Evolutionary conservation across 2,113 vertebrate genomes (phyloP).

Genomic region (Grus americana): DNA sequence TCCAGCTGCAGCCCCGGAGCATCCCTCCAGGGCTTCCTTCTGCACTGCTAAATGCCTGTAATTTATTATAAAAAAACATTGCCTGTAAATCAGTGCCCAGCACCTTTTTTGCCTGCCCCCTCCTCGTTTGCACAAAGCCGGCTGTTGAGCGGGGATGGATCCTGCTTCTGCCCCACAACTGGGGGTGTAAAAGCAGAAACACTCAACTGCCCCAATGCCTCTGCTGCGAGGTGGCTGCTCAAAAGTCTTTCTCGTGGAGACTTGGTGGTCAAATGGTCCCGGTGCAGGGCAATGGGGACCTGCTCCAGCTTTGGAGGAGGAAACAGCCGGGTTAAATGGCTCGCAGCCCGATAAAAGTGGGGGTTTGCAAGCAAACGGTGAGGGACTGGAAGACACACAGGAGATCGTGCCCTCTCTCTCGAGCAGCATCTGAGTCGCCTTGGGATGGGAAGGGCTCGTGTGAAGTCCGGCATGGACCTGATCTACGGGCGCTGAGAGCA

Average conservation of each 20-base stretch:
- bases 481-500: not conserved
- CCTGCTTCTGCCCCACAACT: fast-evolving
- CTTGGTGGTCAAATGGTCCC: fast-evolving
- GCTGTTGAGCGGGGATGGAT: not conserved
- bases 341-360: fast-evolving
- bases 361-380: not conserved
- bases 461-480: not conserved
- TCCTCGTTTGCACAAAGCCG: not conserved
- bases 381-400: fast-evolving
- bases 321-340: not conserved
- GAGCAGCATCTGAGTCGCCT: fast-evolving
- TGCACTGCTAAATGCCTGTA: not conserved
- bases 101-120: not conserved
- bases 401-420: not conserved
- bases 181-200: not conserved
- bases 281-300: fast-evolving
- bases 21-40: not conserved
- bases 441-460: not conserved
- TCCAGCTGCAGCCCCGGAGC: not conserved
- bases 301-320: not conserved
- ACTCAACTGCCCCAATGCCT: fast-evolving
- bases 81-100: fast-evolving
- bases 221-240: not conserved
- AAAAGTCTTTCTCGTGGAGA: fast-evolving
- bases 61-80: fast-evolving